Evolutionary conservation across 2,888 invertebrate genomes (phyloP), one percentile per base, ranked within the genome.

Genomic region (Thyatira batis): DNA sequence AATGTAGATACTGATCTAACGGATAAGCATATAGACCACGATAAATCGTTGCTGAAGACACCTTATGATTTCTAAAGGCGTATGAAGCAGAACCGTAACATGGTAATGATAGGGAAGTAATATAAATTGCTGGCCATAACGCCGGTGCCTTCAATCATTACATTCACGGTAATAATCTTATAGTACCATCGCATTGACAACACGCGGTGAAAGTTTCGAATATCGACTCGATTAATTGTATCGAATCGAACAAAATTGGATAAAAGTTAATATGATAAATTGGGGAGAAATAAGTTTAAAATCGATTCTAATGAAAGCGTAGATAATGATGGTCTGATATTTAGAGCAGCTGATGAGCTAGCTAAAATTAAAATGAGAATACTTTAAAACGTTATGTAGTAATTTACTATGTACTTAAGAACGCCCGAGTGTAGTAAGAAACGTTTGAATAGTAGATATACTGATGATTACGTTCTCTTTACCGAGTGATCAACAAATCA

Each of bases 181-280:
- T 8, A 17, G 17, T 17, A 39, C 39, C 39, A 39, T 39, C 39
- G 8, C 17, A 39, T 39, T 39, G 17, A 39, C 39, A 8, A 1
- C 33, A 33, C 13, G 21, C 11, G 30, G 51, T 45, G 53, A 49
- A 53, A 53, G 49, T 49, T 53, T 17, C 20, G 28, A 28, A 49
- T 53, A 49, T 13, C 27, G 27, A 33, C 13, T 25, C 45, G 33
- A 53, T 39, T 17, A 8, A 17, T 39, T 39, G 39, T 17, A 17
- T 39, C 39, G 39, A 39, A 39, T 39, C 39, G 17, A n/a, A 39
- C 13, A 39, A 39, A 17, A 39, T 39, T 39, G 39, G 17, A 17
- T 17, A 39, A n/a, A 30, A 30, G n/a, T 28, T 28, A 25, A 50
- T 43, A 45, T 17, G 51, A 39, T 17, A 39, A 39, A 39, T 39